phyloP scores from a whole-genome alignment of 2,888 invertebrate genomes.

The Pemphredon lugubris region DNA sequence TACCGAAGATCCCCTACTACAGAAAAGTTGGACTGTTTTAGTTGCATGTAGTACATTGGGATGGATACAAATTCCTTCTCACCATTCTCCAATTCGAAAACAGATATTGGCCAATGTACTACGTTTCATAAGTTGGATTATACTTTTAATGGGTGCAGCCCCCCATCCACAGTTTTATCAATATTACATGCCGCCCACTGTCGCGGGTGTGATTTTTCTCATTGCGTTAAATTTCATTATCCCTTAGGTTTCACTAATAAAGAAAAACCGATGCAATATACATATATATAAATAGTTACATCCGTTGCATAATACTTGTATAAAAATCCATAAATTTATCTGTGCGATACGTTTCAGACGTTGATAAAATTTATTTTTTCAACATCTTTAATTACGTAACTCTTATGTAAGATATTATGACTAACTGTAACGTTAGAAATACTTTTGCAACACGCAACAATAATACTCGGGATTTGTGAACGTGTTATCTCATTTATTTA shows the following conservation, averaged over 20 bases:
- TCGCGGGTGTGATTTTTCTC: conserved; percentile 62
- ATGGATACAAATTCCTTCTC: conserved; percentile 68
- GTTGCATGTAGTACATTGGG: conserved; percentile 71
- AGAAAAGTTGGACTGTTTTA: conserved; percentile 74
- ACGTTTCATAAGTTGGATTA: conserved; percentile 71
- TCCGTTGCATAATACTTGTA: not conserved
- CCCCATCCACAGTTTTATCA: conserved; percentile 72
- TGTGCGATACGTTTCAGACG: too few species aligned
- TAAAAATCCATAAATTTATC: too few species aligned
- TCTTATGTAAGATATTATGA: too few species aligned
- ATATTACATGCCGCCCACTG: conserved; percentile 74
- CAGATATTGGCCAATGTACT: conserved; percentile 68
- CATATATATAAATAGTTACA: not conserved
- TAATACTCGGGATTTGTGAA: too few species aligned
- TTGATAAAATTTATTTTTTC: too few species aligned
- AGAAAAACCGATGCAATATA: too few species aligned
- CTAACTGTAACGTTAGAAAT: too few species aligned
- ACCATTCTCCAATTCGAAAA: conserved; percentile 47
- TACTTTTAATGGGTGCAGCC: conserved; percentile 68
- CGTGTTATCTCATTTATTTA: too few species aligned
- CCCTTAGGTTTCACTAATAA: conserved; percentile 20
- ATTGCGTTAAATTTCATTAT: conserved; percentile 66
- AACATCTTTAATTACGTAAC: too few species aligned
- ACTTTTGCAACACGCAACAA: too few species aligned
- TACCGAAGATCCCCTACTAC: conserved; percentile 74